A percentile compares a stretch with the other conserved stretches of the same genome.
Evolutionary conservation across 2,797 vertebrate species (phyloP).

Genomic region (Clarias fuscus): DNA sequence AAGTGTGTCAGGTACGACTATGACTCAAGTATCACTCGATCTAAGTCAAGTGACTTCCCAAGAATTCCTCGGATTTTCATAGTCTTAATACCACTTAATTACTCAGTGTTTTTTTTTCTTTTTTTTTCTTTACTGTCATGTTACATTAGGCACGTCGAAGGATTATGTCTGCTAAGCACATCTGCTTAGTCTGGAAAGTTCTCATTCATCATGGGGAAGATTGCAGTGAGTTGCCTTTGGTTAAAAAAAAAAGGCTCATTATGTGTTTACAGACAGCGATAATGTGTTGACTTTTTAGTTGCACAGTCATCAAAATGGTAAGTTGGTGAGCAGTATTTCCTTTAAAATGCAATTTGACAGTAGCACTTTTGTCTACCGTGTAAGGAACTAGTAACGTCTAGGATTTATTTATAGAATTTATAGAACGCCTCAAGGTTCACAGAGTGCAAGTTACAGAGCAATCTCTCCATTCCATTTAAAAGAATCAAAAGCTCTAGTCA

Average conservation of each 20-base stretch:
- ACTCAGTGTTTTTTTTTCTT: conserved; percentile 46
- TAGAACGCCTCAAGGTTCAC: background rate
- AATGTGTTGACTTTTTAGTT: background rate
- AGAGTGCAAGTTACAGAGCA: background rate
- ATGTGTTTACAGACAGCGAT: conserved; percentile 23
- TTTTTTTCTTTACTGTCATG: conserved; percentile 35
- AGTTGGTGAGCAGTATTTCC: background rate
- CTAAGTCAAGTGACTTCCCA: background rate
- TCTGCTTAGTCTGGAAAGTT: conserved; percentile 33
- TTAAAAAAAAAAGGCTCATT: conserved; percentile 3
- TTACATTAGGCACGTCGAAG: conserved; percentile 49
- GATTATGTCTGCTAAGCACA: conserved; percentile 39
- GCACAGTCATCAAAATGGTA: conserved; percentile 27
- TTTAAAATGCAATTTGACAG: background rate
- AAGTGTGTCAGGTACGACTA: background rate
- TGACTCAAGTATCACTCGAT: background rate
- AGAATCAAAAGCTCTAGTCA: background rate
- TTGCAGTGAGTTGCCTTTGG: background rate
- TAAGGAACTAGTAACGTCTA: background rate
- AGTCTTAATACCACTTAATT: conserved; percentile 52
- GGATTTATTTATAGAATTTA: background rate
- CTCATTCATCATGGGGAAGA: conserved; percentile 21
- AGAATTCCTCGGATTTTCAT: background rate
- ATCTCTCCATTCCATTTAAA: background rate
- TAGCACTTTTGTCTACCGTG: background rate